Evolutionary conservation across 2,113 vertebrate genomes (phyloP).

Genomic region (Tupaia chinensis): DNA sequence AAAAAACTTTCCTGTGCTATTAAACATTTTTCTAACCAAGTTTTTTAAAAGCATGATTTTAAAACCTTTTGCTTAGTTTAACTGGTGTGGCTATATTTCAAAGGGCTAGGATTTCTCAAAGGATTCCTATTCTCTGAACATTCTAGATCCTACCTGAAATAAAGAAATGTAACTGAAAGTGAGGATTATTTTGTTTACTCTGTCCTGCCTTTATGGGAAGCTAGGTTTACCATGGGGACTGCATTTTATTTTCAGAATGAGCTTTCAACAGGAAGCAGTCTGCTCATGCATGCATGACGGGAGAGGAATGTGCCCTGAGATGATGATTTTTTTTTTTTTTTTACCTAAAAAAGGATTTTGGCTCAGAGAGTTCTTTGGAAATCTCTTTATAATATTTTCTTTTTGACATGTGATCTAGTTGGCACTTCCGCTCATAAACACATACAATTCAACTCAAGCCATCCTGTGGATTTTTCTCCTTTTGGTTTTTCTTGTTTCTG

Average conservation of each 20-base stretch:
- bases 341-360: constrained; percentile 64
- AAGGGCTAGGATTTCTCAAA: constrained; percentile 51
- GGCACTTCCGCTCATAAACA: constrained; percentile 55
- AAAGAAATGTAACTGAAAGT: constrained; percentile 49
- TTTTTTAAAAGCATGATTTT: constrained; percentile 46
- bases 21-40: not conserved
- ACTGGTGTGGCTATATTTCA: constrained; percentile 27
- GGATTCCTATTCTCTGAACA: constrained; percentile 3
- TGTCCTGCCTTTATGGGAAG: constrained; percentile 47
- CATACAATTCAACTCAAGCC: not conserved
- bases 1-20: not conserved
- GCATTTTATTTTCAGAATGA: constrained; percentile 63
- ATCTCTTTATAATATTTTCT: constrained; percentile 33
- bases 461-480: not conserved
- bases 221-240: not conserved
- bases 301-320: constrained; percentile 68
- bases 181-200: constrained; percentile 60
- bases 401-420: not conserved
- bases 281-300: constrained; percentile 57
- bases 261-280: constrained; percentile 67
- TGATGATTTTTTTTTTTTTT: constrained; percentile 69
- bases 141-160: constrained; percentile 52
- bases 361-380: constrained; percentile 59
- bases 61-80: constrained; percentile 44
- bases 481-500: constrained; percentile 38